Conservation (phyloP, 2,113 vertebrate species). For the Falco punctatus region DNA sequence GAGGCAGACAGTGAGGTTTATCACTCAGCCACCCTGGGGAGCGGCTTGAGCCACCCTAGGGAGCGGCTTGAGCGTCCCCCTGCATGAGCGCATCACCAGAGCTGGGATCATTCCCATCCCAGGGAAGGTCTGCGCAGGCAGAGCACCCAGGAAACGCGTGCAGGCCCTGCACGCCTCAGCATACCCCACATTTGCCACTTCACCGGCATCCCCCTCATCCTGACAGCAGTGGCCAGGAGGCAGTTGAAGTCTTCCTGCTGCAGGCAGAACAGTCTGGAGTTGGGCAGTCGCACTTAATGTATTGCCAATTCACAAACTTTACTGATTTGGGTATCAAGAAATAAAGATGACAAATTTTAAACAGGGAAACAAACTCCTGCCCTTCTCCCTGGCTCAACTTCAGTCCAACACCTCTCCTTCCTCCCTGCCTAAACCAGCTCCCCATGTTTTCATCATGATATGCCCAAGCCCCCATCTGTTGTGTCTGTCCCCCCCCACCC, state of each 20-base stretch:
- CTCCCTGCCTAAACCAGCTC: neutral
- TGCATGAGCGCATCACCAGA: fast-evolving
- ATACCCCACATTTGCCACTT: neutral
- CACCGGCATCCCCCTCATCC: neutral
- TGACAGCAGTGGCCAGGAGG: fast-evolving
- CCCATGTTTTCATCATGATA: fast-evolving
- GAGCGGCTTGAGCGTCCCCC: neutral
- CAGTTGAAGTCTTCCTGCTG: neutral
- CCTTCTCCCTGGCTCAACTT: neutral
- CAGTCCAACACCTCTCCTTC: neutral
- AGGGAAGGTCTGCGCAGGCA: neutral
- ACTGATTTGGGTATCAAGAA: neutral
- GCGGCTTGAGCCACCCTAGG: fast-evolving
- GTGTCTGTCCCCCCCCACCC: too few relatives aligned
- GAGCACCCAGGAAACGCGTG: too few relatives aligned
- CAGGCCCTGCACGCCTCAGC: neutral
- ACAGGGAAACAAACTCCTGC: neutral
- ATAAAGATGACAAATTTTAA: neutral
- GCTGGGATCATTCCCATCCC: fast-evolving
- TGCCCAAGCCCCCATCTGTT: too few relatives aligned
- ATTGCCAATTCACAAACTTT: neutral
- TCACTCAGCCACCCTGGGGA: fast-evolving
- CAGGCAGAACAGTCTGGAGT: neutral
- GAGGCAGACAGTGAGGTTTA: neutral
- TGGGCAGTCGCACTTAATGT: neutral